Conservation (phyloP, 2,888 invertebrate genomes). For the Platerodrilus igneus region DNA sequence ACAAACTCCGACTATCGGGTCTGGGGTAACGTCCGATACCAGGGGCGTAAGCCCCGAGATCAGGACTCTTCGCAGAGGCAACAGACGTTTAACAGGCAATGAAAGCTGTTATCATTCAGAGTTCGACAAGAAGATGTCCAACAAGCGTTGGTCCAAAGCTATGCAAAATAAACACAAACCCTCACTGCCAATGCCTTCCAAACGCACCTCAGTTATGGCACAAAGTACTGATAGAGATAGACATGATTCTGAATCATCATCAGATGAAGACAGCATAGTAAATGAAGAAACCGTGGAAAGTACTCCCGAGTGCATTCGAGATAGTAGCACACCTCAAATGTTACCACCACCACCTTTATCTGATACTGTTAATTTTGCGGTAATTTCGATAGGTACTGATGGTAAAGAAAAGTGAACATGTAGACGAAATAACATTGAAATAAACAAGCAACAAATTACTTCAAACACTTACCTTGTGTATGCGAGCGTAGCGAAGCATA, state of each 20-base stretch:
- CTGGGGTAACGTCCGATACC: too few relatives aligned
- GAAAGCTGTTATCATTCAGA: too few relatives aligned
- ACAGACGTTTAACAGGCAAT: too few relatives aligned
- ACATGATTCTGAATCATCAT: constrained; percentile 76
- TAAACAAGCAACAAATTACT: too few relatives aligned
- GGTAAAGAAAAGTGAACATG: too few relatives aligned
- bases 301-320: constrained; percentile 58
- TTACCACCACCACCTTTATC: constrained; percentile 65
- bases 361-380: constrained; percentile 65
- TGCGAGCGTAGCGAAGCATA: too few relatives aligned
- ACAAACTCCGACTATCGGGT: too few relatives aligned
- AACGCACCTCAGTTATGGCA: constrained; percentile 90
- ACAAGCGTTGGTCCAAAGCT: constrained; percentile 88
- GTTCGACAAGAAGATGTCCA: constrained; percentile 98
- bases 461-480: too few relatives aligned
- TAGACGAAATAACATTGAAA: too few relatives aligned
- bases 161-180: constrained; percentile 91
- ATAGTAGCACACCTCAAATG: constrained; percentile 50
- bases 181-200: constrained; percentile 94
- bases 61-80: too few relatives aligned
- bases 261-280: constrained; percentile 77
- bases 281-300: constrained; percentile 59
- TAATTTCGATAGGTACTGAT: too few relatives aligned
- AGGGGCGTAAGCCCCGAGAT: too few relatives aligned
- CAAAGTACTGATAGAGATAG: constrained; percentile 85